phyloP scores from a whole-genome alignment of 1,140 invertebrate species.

The Latrodectus geometricus region DNA sequence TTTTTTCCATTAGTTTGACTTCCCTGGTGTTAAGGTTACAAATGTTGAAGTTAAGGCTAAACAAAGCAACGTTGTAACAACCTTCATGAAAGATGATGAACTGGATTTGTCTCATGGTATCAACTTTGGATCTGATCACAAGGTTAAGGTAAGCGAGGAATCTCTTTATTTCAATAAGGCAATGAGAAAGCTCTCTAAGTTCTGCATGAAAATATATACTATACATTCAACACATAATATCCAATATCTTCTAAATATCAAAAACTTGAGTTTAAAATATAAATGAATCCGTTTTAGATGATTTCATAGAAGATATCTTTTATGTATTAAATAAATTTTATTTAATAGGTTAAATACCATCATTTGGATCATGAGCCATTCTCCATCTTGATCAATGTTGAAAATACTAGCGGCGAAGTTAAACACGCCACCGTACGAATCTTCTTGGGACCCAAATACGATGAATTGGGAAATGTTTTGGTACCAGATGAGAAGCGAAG shows the following conservation, averaged over 20 bases:
- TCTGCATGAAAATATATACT: no score
- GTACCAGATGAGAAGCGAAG: conserved; percentile 61
- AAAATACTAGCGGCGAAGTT: conserved; percentile 74
- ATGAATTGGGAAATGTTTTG: conserved; percentile 30
- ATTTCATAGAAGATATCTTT: background rate
- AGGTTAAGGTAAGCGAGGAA: conserved; percentile 19
- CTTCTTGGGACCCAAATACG: conserved; percentile 38
- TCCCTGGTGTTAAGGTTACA: conserved; percentile 35
- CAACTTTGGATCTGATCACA: conserved; percentile 29
- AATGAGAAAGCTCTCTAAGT: no score
- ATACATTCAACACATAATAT: no score
- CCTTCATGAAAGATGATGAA: conserved; percentile 43
- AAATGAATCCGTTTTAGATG: no score
- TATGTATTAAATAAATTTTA: background rate
- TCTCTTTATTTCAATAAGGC: background rate
- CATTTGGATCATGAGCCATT: conserved; percentile 53
- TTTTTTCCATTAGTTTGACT: conserved; percentile 6
- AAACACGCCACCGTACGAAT: conserved; percentile 46
- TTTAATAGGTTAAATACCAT: conserved; percentile 63
- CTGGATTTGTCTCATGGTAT: conserved; percentile 40
- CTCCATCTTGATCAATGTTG: conserved; percentile 6
- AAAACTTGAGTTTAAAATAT: no score
- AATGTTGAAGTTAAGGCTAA: conserved; percentile 39
- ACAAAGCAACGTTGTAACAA: conserved; percentile 39
- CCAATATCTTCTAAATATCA: no score